Percentiles rank a stretch among this genome's conserved stretches.
Conservation (phyloP, 1,140 invertebrate genomes). For the Lepidotrigona ventralis region DNA sequence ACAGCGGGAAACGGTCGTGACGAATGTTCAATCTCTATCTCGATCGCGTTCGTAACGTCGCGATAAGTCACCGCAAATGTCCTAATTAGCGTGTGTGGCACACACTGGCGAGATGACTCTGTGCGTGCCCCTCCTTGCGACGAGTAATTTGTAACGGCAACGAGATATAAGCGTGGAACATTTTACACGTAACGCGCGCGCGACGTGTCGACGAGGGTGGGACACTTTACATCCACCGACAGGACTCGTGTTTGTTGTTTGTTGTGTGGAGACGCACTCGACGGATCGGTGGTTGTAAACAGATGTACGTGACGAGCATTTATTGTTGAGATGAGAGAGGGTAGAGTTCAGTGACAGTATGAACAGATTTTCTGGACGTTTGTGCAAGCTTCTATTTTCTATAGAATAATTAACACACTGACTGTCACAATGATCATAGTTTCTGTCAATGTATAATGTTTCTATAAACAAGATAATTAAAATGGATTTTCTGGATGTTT, state of each 20-base stretch:
- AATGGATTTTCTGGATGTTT: too few species aligned
- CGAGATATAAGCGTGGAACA: not conserved
- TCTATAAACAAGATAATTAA: too few species aligned
- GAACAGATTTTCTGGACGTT: too few species aligned
- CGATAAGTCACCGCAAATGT: slow-evolving; percentile 53
- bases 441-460: too few species aligned
- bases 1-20: slow-evolving; percentile 21
- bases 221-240: slow-evolving; percentile 5
- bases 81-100: slow-evolving; percentile 45
- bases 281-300: not conserved
- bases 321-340: not conserved
- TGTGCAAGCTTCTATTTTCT: too few species aligned
- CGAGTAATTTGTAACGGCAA: slow-evolving; percentile 43
- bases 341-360: too few species aligned
- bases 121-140: slow-evolving; percentile 17
- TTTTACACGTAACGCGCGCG: slow-evolving; percentile 41
- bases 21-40: slow-evolving; percentile 53
- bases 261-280: not conserved
- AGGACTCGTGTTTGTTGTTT: not conserved
- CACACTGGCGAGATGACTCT: slow-evolving; percentile 2
- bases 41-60: slow-evolving; percentile 44
- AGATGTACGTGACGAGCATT: not conserved
- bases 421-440: too few species aligned
- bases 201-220: slow-evolving; percentile 11
- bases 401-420: too few species aligned